A percentile compares a stretch with the other conserved stretches of the same genome.
phyloP scores from a whole-genome alignment of 1,140 invertebrate species.

The Phortica variegata region DNA sequence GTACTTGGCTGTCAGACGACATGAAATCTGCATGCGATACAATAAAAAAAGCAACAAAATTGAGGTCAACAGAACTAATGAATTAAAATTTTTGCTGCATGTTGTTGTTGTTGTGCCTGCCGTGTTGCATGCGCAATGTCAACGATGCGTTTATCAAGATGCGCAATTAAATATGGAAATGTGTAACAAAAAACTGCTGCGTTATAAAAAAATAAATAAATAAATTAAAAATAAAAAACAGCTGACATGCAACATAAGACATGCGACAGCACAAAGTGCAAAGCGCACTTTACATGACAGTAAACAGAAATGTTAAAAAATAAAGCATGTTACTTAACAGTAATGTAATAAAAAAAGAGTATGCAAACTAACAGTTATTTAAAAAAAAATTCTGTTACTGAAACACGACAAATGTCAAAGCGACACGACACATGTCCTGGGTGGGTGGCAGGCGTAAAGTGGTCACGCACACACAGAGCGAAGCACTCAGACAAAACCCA shows the following conservation, averaged over 20 bases:
- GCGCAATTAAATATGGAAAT: constrained; percentile 53
- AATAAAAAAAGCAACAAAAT: constrained; percentile 21
- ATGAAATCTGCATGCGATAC: too few species aligned
- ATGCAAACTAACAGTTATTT: too few species aligned
- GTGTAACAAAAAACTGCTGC: constrained; percentile 19
- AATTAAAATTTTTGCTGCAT: too few species aligned
- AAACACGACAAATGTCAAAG: too few species aligned
- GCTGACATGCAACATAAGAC: constrained; percentile 47
- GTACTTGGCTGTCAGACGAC: too few species aligned
- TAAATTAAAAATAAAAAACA: constrained; percentile 14
- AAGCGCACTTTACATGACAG: neutral
- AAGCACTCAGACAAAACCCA: too few species aligned
- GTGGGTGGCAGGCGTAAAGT: too few species aligned
- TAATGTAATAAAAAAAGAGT: too few species aligned
- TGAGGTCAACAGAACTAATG: constrained; percentile 51
- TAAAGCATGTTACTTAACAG: constrained; percentile 23
- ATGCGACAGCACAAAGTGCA: neutral
- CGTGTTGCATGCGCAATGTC: neutral
- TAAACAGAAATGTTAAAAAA: neutral
- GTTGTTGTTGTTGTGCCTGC: too few species aligned
- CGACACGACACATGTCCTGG: too few species aligned
- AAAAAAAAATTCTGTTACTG: too few species aligned
- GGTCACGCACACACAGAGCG: too few species aligned
- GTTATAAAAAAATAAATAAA: constrained; percentile 27
- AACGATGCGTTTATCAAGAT: constrained; percentile 38